Base-by-base conservation (phyloP, 53 echinoderm and acorn worm species). In the Holothuria leucospilota region DNA sequence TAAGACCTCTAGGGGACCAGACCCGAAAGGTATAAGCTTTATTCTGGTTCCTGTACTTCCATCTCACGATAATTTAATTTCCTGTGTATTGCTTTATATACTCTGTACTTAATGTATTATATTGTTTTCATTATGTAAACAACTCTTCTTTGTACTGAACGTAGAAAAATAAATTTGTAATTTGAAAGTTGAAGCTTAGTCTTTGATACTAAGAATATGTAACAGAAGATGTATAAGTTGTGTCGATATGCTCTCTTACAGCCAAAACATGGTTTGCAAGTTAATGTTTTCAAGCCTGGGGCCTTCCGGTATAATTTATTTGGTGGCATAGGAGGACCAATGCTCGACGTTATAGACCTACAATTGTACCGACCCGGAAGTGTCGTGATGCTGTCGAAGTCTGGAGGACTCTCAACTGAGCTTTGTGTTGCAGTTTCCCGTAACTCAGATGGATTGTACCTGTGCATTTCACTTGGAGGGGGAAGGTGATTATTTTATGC, bases 251-350 rank as follows among this genome's bases (percentile, higher is more conserved):
- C 56, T 56, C 3, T 60, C 28, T 58, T 28, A 18, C 68, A 93
- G 94, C 88, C 86, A 25, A 78, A 63, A 38, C 94, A 94, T 39
- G 69, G 83, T 13, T 25, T 94, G 59, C 94, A 94, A 51, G 94
- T 94, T 14, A 91, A 91, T 79, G 69, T 89, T 62, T 63, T 94
- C 87, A 94, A 94, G 67, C 94, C 94, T 1, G 94, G 94, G 10
- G 66, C 85, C 30, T 94, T 94, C 87, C 89, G 91, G 8, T 90
- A 88, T 78, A 90, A 90, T 59, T 85, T 90, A 13, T 84, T 91
- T 46, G 94, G 94, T 18, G 90, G 66, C 59, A 87, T 94, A 30
- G 94, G 94, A 1, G 94, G 94, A 5, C 70, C 86, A 12, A 60
- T 91, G 39, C 83, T 83, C 12, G 89, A 94, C 29, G 24, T 94